Percentiles rank a stretch among this genome's conserved stretches.
phyloP scores from a whole-genome alignment of 2,888 invertebrate species.

The Mesochorus sp. region DNA sequence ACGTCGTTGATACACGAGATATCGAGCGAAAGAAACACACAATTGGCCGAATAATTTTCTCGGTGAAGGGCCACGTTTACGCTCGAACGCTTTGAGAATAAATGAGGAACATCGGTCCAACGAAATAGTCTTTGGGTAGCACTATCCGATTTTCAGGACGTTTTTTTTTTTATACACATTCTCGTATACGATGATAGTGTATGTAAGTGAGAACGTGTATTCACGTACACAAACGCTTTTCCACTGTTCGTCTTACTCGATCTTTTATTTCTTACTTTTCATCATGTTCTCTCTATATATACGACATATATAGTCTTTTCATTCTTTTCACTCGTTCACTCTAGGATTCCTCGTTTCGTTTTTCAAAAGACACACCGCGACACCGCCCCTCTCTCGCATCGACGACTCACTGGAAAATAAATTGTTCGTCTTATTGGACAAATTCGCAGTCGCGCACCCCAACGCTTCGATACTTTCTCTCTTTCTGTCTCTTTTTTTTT shows the following conservation, averaged over 20 bases:
- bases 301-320: neutral
- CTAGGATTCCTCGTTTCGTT: neutral
- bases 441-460: constrained; percentile 65
- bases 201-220: constrained; percentile 13
- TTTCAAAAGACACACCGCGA: neutral
- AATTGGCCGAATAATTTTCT: constrained; percentile 45
- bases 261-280: constrained; percentile 20
- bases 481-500: neutral
- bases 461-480: constrained; percentile 55
- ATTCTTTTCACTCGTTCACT: constrained; percentile 6
- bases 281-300: neutral
- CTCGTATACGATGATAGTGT: neutral
- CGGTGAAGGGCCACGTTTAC: constrained; percentile 16
- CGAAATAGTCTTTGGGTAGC: constrained; percentile 25
- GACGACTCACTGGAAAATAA: constrained; percentile 57
- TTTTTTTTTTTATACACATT: constrained; percentile 5
- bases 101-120: constrained; percentile 53
- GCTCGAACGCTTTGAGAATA: constrained; percentile 45
- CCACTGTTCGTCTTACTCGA: constrained; percentile 6
- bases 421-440: constrained; percentile 69
- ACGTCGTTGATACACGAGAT: neutral
- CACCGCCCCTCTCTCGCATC: constrained; percentile 31
- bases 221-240: neutral
- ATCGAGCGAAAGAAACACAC: constrained; percentile 5
- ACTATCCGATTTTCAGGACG: constrained; percentile 20